phyloP scores from a whole-genome alignment of 2,888 invertebrate species.

The Tiphia femorata region DNA sequence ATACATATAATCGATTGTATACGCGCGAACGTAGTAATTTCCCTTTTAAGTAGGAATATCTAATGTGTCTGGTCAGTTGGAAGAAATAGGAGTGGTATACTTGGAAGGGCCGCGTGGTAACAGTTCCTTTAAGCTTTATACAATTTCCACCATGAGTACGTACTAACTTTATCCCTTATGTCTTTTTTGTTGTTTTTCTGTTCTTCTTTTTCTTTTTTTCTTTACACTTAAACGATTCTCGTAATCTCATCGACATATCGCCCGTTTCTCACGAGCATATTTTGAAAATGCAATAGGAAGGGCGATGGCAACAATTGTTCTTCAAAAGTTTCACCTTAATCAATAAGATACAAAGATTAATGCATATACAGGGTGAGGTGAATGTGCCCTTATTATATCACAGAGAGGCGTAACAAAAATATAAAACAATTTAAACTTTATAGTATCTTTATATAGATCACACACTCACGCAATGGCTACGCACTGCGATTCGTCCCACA shows the following conservation, averaged over 20 bases:
- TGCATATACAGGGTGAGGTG: constrained; percentile 62
- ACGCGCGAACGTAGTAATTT: too few relatives aligned
- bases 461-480: constrained; percentile 52
- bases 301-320: constrained; percentile 51
- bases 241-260: constrained; percentile 16
- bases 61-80: background rate
- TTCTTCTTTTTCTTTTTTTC: background rate
- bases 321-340: constrained; percentile 47
- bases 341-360: constrained; percentile 55
- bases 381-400: constrained; percentile 68
- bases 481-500: constrained; percentile 50
- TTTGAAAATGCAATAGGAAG: constrained; percentile 46
- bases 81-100: too few relatives aligned
- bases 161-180: background rate
- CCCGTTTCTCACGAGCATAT: constrained; percentile 42
- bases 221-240: constrained; percentile 5
- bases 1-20: too few relatives aligned
- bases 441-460: constrained; percentile 50
- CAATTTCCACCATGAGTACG: background rate
- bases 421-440: constrained; percentile 62
- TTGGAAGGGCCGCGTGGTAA: too few relatives aligned
- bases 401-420: constrained; percentile 67
- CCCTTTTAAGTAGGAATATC: too few relatives aligned
- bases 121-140: constrained; percentile 30
- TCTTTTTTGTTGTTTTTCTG: background rate